These are phyloP conservation scores for Pachypeltis micranthus DNA, from an alignment of 1,140 invertebrate species.

Conservation along the genomic window DNA sequence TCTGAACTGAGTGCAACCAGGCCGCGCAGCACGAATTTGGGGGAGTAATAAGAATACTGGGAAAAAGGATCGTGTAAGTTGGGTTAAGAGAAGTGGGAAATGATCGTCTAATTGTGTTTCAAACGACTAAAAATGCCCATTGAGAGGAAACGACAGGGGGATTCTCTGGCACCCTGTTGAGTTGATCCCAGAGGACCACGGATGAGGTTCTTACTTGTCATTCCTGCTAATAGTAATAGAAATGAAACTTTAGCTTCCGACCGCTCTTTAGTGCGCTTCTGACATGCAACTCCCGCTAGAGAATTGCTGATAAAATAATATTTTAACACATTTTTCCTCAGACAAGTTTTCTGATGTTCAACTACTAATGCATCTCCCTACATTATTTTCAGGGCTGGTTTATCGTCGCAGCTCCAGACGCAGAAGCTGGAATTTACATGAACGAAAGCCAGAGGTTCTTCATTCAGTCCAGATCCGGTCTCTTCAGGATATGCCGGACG, in stretches of 20 bases:
- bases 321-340: neutral
- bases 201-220: too few species aligned
- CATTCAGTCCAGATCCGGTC: slow-evolving; percentile 47
- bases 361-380: neutral
- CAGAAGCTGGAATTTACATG: slow-evolving; percentile 41
- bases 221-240: too few species aligned
- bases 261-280: neutral
- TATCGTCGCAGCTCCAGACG: slow-evolving; percentile 39
- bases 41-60: too few species aligned
- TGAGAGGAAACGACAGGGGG: too few species aligned
- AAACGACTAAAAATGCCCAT: too few species aligned
- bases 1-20: too few species aligned
- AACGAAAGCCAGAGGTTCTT: slow-evolving; percentile 43
- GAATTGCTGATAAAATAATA: neutral
- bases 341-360: neutral
- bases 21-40: too few species aligned
- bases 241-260: neutral
- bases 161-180: too few species aligned
- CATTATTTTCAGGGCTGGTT: slow-evolving; percentile 43
- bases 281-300: neutral
- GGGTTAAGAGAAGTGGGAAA: too few species aligned
- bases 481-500: slow-evolving; percentile 51
- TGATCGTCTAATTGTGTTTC: too few species aligned
- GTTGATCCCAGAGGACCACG: too few species aligned
- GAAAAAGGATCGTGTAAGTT: too few species aligned